A percentile compares a stretch with the other conserved stretches of the same genome.
Evolutionary conservation across 2,888 invertebrate genomes (phyloP).

Genomic region (Poecilus cupreus): DNA sequence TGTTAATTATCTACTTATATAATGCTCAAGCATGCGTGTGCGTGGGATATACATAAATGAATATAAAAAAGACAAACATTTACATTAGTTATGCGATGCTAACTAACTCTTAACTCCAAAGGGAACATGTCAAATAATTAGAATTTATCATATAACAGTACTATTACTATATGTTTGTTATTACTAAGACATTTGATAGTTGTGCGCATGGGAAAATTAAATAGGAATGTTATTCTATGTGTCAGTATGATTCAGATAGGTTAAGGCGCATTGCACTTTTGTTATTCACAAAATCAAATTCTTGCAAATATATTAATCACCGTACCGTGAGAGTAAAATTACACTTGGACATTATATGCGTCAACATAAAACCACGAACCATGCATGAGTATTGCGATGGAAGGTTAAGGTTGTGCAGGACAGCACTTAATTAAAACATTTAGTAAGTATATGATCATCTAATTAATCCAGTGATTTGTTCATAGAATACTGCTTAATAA

Average conservation of each 20-base stretch:
- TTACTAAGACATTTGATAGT: constrained; percentile 16
- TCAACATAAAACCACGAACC: too few relatives aligned
- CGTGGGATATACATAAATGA: constrained; percentile 33
- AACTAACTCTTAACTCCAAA: background rate
- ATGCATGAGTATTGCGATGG: too few relatives aligned
- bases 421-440: too few relatives aligned
- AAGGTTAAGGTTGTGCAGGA: too few relatives aligned
- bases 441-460: too few relatives aligned
- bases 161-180: background rate
- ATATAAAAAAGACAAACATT: constrained; percentile 11
- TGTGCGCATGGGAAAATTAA: background rate
- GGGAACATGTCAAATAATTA: constrained; percentile 29
- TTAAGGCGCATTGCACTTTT: background rate
- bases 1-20: background rate
- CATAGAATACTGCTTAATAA: too few relatives aligned
- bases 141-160: constrained; percentile 40
- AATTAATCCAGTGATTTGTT: too few relatives aligned
- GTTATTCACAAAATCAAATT: constrained; percentile 4
- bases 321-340: background rate
- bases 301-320: background rate
- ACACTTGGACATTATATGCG: too few relatives aligned
- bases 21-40: background rate
- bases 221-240: background rate
- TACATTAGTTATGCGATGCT: constrained; percentile 4
- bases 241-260: constrained; percentile 13